A percentile compares a stretch with the other conserved stretches of the same genome.
Evolutionary conservation across 2,797 vertebrate species (phyloP).

Genomic region (Mionectes olivaceus): DNA sequence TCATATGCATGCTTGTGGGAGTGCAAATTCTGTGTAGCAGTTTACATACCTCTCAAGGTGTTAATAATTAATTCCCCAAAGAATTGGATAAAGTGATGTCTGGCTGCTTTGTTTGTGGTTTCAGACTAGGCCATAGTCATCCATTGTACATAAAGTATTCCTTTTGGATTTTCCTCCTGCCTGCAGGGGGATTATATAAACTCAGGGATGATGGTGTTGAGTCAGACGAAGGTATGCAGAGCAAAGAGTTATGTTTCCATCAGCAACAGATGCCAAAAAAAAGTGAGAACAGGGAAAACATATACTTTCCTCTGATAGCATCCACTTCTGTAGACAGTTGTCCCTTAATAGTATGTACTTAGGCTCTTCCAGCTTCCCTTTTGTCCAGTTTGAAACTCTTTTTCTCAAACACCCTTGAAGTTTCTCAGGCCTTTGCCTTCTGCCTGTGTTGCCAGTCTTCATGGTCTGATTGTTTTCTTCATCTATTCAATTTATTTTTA

Average conservation of each 20-base stretch:
- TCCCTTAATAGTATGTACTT: neutral
- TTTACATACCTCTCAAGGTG: neutral
- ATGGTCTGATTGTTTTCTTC: neutral
- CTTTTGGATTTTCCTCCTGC: neutral
- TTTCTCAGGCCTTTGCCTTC: neutral
- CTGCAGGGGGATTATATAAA: neutral
- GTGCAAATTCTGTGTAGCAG: neutral
- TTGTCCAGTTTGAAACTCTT: neutral
- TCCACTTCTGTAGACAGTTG: neutral
- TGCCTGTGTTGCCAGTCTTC: neutral
- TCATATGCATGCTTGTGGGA: accelerated
- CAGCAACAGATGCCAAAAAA: neutral
- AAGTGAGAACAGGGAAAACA: neutral
- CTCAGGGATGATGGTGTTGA: neutral
- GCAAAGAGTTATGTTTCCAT: neutral
- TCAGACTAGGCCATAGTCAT: neutral
- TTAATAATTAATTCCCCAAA: neutral
- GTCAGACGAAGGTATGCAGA: neutral
- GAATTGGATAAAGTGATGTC: neutral
- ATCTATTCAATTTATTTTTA: neutral
- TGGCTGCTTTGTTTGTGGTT: neutral
- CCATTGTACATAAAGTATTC: neutral
- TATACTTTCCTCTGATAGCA: neutral
- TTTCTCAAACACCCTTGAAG: neutral
- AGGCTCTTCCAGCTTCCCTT: neutral